Base-by-base conservation (phyloP, 2,113 vertebrate species). In the Pituophis catenifer region DNA sequence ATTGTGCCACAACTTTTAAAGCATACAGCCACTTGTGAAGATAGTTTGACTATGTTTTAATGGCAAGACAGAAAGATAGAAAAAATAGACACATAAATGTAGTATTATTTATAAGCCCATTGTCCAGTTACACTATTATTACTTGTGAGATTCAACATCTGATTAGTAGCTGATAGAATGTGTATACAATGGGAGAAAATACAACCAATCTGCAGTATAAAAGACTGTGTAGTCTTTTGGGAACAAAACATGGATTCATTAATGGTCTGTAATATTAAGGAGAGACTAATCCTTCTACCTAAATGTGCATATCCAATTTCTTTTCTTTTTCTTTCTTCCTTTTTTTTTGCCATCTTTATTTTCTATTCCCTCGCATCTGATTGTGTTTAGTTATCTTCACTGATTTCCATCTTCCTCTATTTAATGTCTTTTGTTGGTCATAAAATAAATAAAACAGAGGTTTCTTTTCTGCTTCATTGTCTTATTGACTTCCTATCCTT, bases 341-440 rank as follows among this genome's bases (percentile, higher is more conserved):
- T n/a, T 70, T 59, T 59, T 26, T 62, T 62, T 9, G 7, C 33
- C 75, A 44, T 44, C 3, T 9, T 81, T 17, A 38, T 19, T 81
- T 81, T 81, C 8, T 81, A 21, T 3, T 4, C 7, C 1, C 0
- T 0, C 6, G 8, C 1, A 2, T 11, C n/a, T 5, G 5, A 44
- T 81, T 0, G 2, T 81, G 17, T 44, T 81, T 33, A 75, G n/a
- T 17, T 81, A 44, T 44, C 33, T 81, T 21, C 19, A 81, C 33
- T 81, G 33, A 81, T 81, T 81, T 81, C 19, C 3, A 44, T 21
- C 33, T 44, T 81, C 33, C 75, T 21, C 19, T 21, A 44, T 81
- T 21, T 21, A 81, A 44, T 81, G 33, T 81, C 75, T 81, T 33
- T 17, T 81, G 17, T 33, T 81, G 75, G 19, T 44, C 33, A 81